Conservation (phyloP, 2,888 invertebrate genomes). For the Yponomeuta plumbellus region DNA sequence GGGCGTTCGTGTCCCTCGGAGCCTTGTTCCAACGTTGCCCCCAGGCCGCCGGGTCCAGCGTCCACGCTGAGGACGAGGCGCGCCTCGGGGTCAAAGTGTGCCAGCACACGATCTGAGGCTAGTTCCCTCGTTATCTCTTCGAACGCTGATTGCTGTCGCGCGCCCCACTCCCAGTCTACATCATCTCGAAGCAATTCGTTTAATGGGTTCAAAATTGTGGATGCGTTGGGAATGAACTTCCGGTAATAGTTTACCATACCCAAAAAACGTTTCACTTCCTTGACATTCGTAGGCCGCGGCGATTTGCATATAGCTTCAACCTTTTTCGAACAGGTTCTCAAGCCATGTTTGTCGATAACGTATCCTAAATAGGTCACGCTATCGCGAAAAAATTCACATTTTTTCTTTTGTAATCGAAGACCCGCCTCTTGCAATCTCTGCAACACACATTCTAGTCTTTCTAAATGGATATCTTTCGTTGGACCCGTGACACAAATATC, state of each 20-base stretch:
- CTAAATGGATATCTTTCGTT: slow-evolving; percentile 6
- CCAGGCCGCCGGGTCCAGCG: too few species aligned
- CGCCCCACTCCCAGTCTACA: too few species aligned
- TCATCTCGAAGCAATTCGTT: too few species aligned
- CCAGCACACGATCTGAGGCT: too few species aligned
- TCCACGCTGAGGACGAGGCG: too few species aligned
- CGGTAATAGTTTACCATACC: slow-evolving; percentile 20
- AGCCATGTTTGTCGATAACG: slow-evolving; percentile 16
- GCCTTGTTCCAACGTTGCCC: too few species aligned
- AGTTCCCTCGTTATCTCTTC: too few species aligned
- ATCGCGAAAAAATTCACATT: slow-evolving; percentile 17
- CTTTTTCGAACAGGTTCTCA: slow-evolving; percentile 15
- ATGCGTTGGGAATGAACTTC: slow-evolving; percentile 22
- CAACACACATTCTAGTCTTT: slow-evolving; percentile 13
- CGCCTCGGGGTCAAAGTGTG: too few species aligned
- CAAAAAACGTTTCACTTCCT: slow-evolving; percentile 18
- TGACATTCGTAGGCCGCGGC: slow-evolving; percentile 12
- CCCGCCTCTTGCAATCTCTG: slow-evolving; percentile 15
- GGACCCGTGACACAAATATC: slow-evolving; percentile 17
- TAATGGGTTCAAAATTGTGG: too few species aligned
- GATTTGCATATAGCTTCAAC: slow-evolving; percentile 17
- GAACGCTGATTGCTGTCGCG: too few species aligned
- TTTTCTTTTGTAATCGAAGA: slow-evolving; percentile 18
- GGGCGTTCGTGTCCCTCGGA: too few species aligned
- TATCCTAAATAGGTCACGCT: slow-evolving; percentile 19